Percentiles rank a stretch among this genome's conserved stretches.
phyloP scores from a whole-genome alignment of 1,140 invertebrate genomes.

The Drosophila pandora region DNA sequence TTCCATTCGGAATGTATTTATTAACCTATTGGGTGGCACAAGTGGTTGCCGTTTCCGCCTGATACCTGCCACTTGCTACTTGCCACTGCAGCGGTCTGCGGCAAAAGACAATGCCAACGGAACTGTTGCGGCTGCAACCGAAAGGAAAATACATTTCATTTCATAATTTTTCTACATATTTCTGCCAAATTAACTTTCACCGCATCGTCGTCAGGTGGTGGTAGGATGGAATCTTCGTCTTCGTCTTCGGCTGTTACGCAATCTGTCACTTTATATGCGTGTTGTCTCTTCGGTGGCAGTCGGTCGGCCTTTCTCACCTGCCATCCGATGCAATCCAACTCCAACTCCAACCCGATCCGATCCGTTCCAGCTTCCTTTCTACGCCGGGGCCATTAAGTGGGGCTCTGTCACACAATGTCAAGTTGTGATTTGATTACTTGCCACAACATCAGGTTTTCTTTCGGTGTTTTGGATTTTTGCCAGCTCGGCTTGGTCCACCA shows the following conservation, averaged over 20 bases:
- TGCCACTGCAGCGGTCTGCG: conserved; percentile 19
- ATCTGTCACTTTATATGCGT: conserved; percentile 59
- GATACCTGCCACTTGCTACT: conserved; percentile 50
- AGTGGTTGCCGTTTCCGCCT: conserved; percentile 44
- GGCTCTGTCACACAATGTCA: conserved; percentile 65
- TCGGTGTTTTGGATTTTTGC: not conserved
- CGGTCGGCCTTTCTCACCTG: conserved; percentile 42
- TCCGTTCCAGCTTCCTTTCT: conserved; percentile 59
- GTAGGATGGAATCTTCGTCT: conserved; percentile 55
- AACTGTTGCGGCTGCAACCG: conserved; percentile 45
- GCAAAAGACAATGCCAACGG: conserved; percentile 50
- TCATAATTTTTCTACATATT: conserved; percentile 76
- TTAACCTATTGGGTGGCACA: conserved; percentile 51
- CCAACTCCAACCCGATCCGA: conserved; percentile 7
- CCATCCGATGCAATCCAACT: conserved; percentile 7
- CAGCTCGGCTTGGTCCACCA: no score
- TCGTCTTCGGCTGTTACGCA: conserved; percentile 41
- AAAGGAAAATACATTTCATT: conserved; percentile 75
- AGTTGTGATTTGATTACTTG: conserved; percentile 74
- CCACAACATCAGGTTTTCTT: conserved; percentile 41
- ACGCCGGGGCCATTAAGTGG: conserved; percentile 35
- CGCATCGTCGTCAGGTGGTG: conserved; percentile 51
- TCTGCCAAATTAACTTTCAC: conserved; percentile 77
- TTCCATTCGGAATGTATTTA: conserved; percentile 44
- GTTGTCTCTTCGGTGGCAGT: conserved; percentile 20